Percentiles rank a stretch among this genome's conserved stretches.
phyloP scores from a whole-genome alignment of 2,888 invertebrate species.

The Leptopilina syphax region DNA sequence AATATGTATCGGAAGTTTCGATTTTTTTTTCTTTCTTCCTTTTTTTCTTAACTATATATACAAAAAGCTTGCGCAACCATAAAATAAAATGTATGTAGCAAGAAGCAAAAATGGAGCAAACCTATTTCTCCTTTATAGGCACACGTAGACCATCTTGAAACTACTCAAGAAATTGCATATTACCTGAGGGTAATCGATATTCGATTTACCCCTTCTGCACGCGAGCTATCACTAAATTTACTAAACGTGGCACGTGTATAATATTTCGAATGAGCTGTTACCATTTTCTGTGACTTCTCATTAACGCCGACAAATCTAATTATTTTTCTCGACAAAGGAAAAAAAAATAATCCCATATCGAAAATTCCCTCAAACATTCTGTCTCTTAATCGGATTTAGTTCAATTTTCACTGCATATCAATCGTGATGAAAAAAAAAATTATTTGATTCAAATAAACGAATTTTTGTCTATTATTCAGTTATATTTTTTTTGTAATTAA shows the following conservation, averaged over 20 bases:
- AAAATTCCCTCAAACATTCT: not conserved
- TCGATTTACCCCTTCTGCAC: slow-evolving; percentile 54
- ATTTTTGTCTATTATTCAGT: no score
- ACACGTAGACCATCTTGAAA: slow-evolving; percentile 44
- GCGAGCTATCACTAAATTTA: slow-evolving; percentile 49
- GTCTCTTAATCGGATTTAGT: no score
- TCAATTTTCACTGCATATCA: no score
- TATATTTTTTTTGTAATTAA: no score
- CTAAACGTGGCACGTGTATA: slow-evolving; percentile 46
- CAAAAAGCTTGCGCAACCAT: slow-evolving; percentile 19
- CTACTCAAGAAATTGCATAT: slow-evolving; percentile 60
- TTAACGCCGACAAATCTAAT: no score
- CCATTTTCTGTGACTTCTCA: slow-evolving; percentile 7
- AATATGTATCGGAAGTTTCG: no score
- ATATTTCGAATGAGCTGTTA: slow-evolving; percentile 23
- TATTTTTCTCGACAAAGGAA: no score
- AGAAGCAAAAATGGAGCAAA: slow-evolving; percentile 39
- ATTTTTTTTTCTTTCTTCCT: no score
- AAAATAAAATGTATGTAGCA: slow-evolving; percentile 42
- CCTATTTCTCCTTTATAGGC: slow-evolving; percentile 51
- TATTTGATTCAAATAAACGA: no score
- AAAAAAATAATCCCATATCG: no score
- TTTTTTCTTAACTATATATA: not conserved
- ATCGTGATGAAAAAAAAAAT: no score
- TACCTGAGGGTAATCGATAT: slow-evolving; percentile 58